Percentiles rank a stretch among this genome's conserved stretches.
Conservation (phyloP, 2,888 invertebrate species). For the Eudasyphora cyanicolor region DNA sequence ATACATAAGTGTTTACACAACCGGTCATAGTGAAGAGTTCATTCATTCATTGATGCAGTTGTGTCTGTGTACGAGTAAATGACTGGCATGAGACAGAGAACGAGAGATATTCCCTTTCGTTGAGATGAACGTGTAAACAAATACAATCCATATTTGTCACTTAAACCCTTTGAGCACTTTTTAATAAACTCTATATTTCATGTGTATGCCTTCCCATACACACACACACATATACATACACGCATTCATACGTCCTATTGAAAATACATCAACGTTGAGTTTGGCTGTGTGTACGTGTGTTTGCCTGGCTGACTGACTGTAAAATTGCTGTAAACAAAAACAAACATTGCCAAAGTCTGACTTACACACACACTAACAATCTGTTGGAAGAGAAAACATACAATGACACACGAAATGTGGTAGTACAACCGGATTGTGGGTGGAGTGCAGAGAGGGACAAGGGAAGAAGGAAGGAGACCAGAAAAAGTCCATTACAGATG, state of each 20-base stretch:
- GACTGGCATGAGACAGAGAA: background rate
- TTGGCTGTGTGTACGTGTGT: background rate
- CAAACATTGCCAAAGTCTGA: slow-evolving; percentile 25
- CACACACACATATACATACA: background rate
- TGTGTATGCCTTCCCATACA: background rate
- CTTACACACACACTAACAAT: slow-evolving; percentile 29
- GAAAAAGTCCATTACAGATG: slow-evolving; percentile 33
- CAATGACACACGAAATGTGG: background rate
- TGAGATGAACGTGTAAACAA: slow-evolving; percentile 58
- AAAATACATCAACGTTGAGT: slow-evolving; percentile 45
- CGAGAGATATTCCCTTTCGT: slow-evolving; percentile 29
- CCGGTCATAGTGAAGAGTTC: background rate
- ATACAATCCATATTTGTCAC: slow-evolving; percentile 65
- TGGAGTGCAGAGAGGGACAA: background rate
- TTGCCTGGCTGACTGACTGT: slow-evolving; percentile 14
- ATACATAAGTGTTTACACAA: background rate
- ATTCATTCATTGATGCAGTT: background rate
- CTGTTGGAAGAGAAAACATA: background rate
- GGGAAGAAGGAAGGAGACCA: background rate
- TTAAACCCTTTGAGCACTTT: slow-evolving; percentile 66
- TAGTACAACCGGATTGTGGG: background rate
- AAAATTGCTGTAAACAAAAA: slow-evolving; percentile 26
- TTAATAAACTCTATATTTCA: slow-evolving; percentile 64
- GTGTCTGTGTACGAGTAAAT: background rate
- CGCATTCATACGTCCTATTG: slow-evolving; percentile 45